Base-by-base conservation (phyloP, 2,113 vertebrate genomes). In the Mustela lutreola region DNA sequence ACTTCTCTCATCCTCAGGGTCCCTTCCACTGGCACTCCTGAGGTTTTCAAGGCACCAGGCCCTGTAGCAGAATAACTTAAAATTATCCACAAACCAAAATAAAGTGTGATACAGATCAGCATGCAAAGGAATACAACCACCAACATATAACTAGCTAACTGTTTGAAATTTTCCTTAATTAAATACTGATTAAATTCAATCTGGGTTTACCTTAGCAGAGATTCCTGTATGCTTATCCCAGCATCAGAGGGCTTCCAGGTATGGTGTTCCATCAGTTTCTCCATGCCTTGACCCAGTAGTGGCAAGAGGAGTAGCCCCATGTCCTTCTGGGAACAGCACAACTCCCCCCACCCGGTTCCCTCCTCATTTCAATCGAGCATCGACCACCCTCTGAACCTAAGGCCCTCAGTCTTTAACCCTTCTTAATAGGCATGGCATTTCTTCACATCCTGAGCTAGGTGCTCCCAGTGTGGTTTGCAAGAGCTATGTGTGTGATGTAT, bases 1-100 rank as follows among this genome's bases (percentile, higher is more conserved):
- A 2, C n/a, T 10, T 4, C 39, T 22, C 0, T 33, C 16, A 33
- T 0, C 5, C 16, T 26, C 26, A 2, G 84, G 18, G 24, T 2
- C 53, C 76, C 63, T 58, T 39, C 56, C 21, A 18, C 16, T 4
- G 0, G 14, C 0, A 1, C 5, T 39, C 7, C 18, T 2, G 3
- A 33, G 16, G 28, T 67, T n/a, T 80, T 39, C 48, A 19, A 8
- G 2, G 6, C 31, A 19, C 26, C 73, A 26, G 11, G n/a, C 48
- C 53, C n/a, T 8, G 4, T 7, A 31, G 42, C 4, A 39, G 53
- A n/a, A 53, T n/a, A 84, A 56, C n/a, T 7, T 26, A 50, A 33
- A 91, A 42, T 9, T 4, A 42, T 15, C 67, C 42, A 50, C 21
- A 82, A 85, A n/a, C 24, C 21, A 71, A 70, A 75, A 56, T 48